phyloP scores from a whole-genome alignment of 2,113 vertebrate genomes.

The Hucho hucho region DNA sequence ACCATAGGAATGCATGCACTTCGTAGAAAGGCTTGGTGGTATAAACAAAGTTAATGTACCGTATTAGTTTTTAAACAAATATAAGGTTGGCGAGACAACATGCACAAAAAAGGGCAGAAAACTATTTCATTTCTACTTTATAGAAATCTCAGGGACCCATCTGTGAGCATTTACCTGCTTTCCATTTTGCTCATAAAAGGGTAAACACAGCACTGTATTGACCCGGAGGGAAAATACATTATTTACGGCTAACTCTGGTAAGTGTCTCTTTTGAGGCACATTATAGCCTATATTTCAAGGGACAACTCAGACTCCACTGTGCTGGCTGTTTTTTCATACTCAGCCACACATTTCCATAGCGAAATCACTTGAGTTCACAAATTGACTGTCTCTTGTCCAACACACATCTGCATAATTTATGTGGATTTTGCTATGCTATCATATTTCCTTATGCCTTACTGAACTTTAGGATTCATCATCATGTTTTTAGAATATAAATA shows the following conservation, averaged over 20 bases:
- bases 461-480: background rate
- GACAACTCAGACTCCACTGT: too few relatives aligned
- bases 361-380: too few relatives aligned
- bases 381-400: background rate
- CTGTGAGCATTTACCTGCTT: background rate
- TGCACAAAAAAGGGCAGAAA: too few relatives aligned
- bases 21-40: too few relatives aligned
- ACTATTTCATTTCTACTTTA: too few relatives aligned
- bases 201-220: background rate
- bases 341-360: too few relatives aligned
- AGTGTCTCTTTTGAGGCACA: background rate
- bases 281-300: background rate
- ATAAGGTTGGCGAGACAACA: too few relatives aligned
- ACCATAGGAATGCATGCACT: too few relatives aligned
- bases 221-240: background rate
- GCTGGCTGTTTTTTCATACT: too few relatives aligned
- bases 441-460: too few relatives aligned
- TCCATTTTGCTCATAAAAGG: background rate
- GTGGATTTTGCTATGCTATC: background rate
- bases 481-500: background rate
- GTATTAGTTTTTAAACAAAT: too few relatives aligned
- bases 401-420: background rate
- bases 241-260: background rate
- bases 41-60: too few relatives aligned
- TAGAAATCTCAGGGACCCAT: background rate